Conservation (phyloP, 2,888 invertebrate species). For the Copidosoma aretas region DNA sequence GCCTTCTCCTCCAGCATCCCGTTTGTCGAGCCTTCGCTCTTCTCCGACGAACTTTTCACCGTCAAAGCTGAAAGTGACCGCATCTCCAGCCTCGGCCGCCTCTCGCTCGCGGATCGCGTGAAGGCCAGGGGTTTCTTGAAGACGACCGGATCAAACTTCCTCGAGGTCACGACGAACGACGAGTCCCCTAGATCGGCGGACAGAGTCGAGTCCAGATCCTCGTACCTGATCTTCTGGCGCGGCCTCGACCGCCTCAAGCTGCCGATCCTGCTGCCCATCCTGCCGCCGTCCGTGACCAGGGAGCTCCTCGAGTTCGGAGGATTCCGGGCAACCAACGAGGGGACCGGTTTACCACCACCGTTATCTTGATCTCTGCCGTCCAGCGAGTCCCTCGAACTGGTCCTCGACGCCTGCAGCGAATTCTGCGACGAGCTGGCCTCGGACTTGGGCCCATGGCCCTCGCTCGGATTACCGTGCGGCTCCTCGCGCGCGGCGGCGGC, state of each 20-base stretch:
- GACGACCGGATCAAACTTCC: constrained; percentile 59
- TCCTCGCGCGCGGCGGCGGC: too few species aligned
- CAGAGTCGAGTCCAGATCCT: constrained; percentile 68
- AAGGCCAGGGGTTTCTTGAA: constrained; percentile 56
- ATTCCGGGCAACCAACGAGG: background rate
- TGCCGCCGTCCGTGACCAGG: background rate
- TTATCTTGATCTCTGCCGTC: background rate
- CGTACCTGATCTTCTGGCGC: constrained; percentile 58
- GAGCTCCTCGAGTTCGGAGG: background rate
- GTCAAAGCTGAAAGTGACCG: constrained; percentile 1
- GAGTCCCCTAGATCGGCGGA: constrained; percentile 68
- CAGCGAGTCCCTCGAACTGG: background rate
- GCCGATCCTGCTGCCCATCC: constrained; percentile 5
- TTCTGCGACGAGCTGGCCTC: background rate
- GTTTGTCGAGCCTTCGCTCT: constrained; percentile 19
- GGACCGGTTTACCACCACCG: background rate
- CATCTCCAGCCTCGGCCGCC: constrained; percentile 39
- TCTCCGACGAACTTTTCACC: constrained; percentile 20
- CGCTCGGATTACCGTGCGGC: too few species aligned
- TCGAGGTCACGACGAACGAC: constrained; percentile 66
- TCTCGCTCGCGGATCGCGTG: constrained; percentile 53
- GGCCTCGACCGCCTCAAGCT: constrained; percentile 30
- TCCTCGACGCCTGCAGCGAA: background rate
- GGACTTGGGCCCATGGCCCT: too few species aligned
- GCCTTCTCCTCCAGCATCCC: constrained; percentile 50